Conservation (phyloP, 2,797 vertebrate genomes). For the Poecile montanus region DNA sequence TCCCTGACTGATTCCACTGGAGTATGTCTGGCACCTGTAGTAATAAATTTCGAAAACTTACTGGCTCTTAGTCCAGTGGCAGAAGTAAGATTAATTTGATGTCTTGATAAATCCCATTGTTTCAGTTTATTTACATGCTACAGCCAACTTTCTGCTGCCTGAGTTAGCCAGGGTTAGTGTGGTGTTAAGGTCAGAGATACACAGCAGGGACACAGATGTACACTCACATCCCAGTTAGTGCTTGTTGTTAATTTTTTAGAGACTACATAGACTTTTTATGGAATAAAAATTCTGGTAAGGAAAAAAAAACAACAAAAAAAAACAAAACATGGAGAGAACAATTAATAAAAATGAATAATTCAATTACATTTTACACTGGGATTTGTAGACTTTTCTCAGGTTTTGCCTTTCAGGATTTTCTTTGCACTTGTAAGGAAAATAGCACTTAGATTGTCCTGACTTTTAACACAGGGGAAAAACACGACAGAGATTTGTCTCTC, state of each 20-base stretch:
- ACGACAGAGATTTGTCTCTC: slow-evolving; percentile 22
- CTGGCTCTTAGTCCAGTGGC: neutral
- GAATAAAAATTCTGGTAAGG: neutral
- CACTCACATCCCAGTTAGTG: neutral
- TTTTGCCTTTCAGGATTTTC: neutral
- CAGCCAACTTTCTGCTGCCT: neutral
- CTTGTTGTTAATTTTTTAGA: neutral
- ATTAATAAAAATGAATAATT: neutral
- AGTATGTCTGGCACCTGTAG: neutral
- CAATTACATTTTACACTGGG: neutral
- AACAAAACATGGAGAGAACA: neutral
- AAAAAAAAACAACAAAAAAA: neutral
- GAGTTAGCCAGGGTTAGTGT: neutral
- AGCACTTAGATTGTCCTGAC: neutral
- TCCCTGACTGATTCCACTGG: neutral
- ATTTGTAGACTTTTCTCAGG: neutral
- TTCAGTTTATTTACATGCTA: neutral
- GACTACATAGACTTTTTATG: neutral
- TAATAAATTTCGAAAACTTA: neutral
- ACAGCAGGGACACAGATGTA: neutral
- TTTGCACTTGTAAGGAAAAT: neutral
- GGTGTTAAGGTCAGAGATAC: neutral
- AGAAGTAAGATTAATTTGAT: neutral
- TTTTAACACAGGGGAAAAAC: neutral
- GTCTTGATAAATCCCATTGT: neutral